Conservation (phyloP, 1,140 invertebrate species). For the Grapholita molesta region DNA sequence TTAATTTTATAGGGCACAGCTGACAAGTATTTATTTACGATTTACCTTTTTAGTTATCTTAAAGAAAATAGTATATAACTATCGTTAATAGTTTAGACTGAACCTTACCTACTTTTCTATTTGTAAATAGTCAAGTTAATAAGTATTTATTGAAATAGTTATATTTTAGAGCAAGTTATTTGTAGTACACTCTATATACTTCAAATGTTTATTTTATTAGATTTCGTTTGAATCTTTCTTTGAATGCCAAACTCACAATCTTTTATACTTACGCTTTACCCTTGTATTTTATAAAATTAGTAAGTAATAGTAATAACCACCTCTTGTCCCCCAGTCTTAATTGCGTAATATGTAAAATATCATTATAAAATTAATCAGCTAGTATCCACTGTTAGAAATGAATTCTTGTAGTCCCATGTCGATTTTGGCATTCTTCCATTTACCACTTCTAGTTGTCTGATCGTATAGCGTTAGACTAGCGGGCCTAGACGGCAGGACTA, state of each 20-base stretch:
- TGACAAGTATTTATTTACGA: not conserved
- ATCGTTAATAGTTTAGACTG: not conserved
- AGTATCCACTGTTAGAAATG: not conserved
- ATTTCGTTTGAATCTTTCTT: slow-evolving; percentile 9
- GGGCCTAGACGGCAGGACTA: slow-evolving; percentile 17
- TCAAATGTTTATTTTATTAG: slow-evolving; percentile 10
- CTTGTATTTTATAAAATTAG: slow-evolving; percentile 4
- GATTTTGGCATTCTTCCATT: slow-evolving; percentile 6
- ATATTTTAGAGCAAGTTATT: slow-evolving; percentile 7
- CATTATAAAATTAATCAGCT: too few relatives aligned
- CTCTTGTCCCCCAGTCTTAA: not conserved
- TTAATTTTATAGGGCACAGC: not conserved
- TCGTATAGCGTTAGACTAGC: slow-evolving; percentile 31
- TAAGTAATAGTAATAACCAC: not conserved
- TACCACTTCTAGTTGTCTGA: slow-evolving; percentile 7
- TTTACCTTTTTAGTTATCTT: not conserved
- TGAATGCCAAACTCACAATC: not conserved
- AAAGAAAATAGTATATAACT: not conserved
- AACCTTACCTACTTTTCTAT: not conserved
- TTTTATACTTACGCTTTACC: not conserved
- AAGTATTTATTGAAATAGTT: not conserved
- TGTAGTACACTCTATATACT: slow-evolving; percentile 1
- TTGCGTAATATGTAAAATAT: too few relatives aligned
- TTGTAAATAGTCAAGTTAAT: not conserved
- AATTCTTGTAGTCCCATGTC: not conserved